Percentiles rank a stretch among this genome's conserved stretches.
These are phyloP conservation scores for Bettongia penicillata DNA, from an alignment of 2,113 vertebrate species.

Conservation along the genomic window DNA sequence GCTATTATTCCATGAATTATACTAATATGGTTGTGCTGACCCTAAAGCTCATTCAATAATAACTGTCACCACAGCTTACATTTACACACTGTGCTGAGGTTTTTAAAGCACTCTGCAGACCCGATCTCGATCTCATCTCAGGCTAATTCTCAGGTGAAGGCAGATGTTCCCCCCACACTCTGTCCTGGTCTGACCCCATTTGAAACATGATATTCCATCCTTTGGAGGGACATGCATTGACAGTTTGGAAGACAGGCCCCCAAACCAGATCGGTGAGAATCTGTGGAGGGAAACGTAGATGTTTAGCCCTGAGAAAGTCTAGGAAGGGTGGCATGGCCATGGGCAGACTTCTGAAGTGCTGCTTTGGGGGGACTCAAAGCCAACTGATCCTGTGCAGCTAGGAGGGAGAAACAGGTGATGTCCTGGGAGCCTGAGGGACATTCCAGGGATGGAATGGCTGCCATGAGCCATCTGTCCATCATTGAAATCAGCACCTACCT, in stretches of 20 bases:
- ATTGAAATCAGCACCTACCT: not conserved
- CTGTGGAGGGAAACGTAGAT: not conserved
- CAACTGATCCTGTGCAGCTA: not conserved
- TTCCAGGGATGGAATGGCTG: not conserved
- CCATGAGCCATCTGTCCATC: not conserved
- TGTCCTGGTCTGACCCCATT: not conserved
- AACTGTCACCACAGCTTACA: rapidly evolving
- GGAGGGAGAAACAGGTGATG: not conserved
- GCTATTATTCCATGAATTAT: not conserved
- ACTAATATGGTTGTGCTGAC: not conserved
- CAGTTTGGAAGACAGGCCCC: not conserved
- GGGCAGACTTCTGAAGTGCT: not conserved
- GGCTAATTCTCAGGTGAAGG: too few relatives aligned
- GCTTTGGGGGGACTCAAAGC: not conserved
- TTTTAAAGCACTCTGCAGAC: not conserved
- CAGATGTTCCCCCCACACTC: not conserved
- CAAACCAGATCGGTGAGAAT: not conserved
- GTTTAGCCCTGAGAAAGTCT: not conserved
- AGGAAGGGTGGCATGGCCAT: not conserved
- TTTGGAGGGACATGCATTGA: not conserved
- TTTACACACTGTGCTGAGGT: not conserved
- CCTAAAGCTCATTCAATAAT: not conserved
- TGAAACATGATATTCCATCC: not conserved
- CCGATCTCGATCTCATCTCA: too few relatives aligned
- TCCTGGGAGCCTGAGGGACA: not conserved